phyloP scores from a whole-genome alignment of 1,140 invertebrate species.

The Eriosoma lanigerum region DNA sequence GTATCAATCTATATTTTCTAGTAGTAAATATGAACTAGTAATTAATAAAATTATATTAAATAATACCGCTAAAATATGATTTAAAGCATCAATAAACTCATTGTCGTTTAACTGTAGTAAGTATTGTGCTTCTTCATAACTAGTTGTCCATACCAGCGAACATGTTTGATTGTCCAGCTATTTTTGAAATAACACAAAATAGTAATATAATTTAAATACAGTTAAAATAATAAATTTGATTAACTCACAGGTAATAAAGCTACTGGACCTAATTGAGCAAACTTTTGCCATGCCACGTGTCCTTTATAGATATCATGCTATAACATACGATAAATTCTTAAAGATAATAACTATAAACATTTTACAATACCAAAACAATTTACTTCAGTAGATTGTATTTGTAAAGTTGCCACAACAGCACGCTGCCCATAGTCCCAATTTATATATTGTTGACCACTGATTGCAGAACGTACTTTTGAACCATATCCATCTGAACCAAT shows the following conservation, averaged over 20 bases:
- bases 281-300: slow-evolving; percentile 92
- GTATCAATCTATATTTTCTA: too few relatives aligned
- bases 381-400: slow-evolving; percentile 60
- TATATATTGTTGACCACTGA: slow-evolving; percentile 74
- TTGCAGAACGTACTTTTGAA: slow-evolving; percentile 78
- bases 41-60: not conserved
- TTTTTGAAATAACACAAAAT: slow-evolving; percentile 54
- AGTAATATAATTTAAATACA: slow-evolving; percentile 52
- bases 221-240: slow-evolving; percentile 48
- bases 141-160: slow-evolving; percentile 91
- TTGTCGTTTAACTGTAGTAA: slow-evolving; percentile 71
- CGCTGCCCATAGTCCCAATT: slow-evolving; percentile 84
- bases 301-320: slow-evolving; percentile 60
- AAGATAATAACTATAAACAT: not conserved
- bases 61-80: slow-evolving; percentile 68
- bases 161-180: slow-evolving; percentile 72
- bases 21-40: too few relatives aligned
- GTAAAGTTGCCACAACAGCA: slow-evolving; percentile 86
- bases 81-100: slow-evolving; percentile 86
- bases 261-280: slow-evolving; percentile 86
- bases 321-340: not conserved
- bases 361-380: not conserved
- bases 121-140: slow-evolving; percentile 70
- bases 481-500: slow-evolving; percentile 92
- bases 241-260: slow-evolving; percentile 82